Evolutionary conservation across 2,113 vertebrate species (phyloP).

Genomic region (Neofelis nebulosa): DNA sequence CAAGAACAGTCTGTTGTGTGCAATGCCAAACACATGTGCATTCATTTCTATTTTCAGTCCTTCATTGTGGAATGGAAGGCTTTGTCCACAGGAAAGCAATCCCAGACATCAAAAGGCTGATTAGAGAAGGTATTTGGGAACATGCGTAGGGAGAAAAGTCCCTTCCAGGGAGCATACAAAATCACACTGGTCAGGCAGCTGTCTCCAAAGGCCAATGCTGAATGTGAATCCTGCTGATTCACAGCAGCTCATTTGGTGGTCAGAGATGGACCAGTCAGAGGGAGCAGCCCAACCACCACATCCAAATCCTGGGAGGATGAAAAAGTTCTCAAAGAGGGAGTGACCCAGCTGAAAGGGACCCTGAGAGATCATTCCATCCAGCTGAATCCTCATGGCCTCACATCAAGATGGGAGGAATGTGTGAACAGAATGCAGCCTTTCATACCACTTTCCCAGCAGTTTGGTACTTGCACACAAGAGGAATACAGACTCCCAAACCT

Average conservation of each 20-base stretch:
- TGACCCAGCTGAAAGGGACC: neutral
- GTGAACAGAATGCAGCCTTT: neutral
- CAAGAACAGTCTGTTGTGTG: conserved; percentile 58
- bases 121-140: conserved; percentile 26
- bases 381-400: neutral
- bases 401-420: neutral
- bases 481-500: neutral
- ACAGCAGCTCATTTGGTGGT: neutral
- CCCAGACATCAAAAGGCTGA: conserved; percentile 37
- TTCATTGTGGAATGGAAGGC: conserved; percentile 41
- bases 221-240: neutral
- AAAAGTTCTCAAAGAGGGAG: neutral
- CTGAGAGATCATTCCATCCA: neutral
- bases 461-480: neutral
- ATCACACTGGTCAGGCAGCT: neutral
- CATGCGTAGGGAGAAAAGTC: neutral
- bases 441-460: neutral
- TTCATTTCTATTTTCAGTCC: conserved; percentile 41
- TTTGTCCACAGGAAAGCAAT: conserved; percentile 36
- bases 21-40: conserved; percentile 32
- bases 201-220: neutral
- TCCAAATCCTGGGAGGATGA: neutral
- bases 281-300: neutral
- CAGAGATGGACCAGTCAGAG: neutral
- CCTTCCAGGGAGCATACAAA: neutral